A percentile compares a stretch with the other conserved stretches of the same genome.
Conservation (phyloP, 92 coral and sea anemone species). For the Nematostella vectensis region DNA sequence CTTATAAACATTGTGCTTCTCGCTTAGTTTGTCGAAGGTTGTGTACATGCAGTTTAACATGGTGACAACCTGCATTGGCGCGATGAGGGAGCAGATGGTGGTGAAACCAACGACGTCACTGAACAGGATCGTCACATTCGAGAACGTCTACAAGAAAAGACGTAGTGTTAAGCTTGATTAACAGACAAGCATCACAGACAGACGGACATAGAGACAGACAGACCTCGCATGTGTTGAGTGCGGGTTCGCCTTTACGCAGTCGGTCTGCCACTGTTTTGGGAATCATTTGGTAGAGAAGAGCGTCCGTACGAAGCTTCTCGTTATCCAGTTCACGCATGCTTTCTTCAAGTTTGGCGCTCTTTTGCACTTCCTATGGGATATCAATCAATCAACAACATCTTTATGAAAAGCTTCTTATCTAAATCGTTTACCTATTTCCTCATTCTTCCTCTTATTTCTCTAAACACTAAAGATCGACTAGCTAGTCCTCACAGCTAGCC, state of each 20-base stretch:
- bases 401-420: not conserved
- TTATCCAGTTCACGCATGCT: slow-evolving; percentile 77
- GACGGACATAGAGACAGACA: not conserved
- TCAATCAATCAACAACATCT: not conserved
- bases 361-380: slow-evolving; percentile 47
- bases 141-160: slow-evolving; percentile 55
- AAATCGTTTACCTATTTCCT: too few species aligned
- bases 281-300: slow-evolving; percentile 78
- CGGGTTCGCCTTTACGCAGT: slow-evolving; percentile 78
- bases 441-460: too few species aligned
- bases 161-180: not conserved
- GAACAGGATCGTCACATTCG: slow-evolving; percentile 77
- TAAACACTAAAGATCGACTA: too few species aligned
- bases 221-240: slow-evolving; percentile 83
- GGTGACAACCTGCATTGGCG: slow-evolving; percentile 82
- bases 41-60: slow-evolving; percentile 88
- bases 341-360: slow-evolving; percentile 83
- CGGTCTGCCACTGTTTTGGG: slow-evolving; percentile 82
- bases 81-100: slow-evolving; percentile 64
- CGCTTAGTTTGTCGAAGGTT: slow-evolving; percentile 69
- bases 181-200: not conserved
- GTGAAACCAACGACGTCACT: slow-evolving; percentile 90
- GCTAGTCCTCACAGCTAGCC: too few species aligned
- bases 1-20: slow-evolving; percentile 76
- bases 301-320: slow-evolving; percentile 70